Evolutionary conservation across 1,140 invertebrate genomes (phyloP).

Genomic region (Aphelenchoides fujianensis): DNA sequence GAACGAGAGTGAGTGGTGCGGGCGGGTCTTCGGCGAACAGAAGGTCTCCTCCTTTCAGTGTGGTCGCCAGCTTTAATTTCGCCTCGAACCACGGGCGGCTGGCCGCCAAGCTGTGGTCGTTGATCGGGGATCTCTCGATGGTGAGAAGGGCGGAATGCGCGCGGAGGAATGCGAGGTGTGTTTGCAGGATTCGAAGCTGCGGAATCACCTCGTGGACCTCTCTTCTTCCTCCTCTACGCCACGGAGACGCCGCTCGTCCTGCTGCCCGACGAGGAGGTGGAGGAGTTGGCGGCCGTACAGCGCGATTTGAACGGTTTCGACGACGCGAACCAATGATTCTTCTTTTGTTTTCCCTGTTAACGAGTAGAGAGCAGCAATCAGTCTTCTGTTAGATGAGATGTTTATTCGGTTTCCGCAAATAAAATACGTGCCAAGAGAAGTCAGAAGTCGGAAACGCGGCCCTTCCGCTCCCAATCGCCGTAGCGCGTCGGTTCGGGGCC

Average conservation of each 20-base stretch:
- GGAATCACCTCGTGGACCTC: not conserved
- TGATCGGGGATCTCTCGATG: not conserved
- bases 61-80: not conserved
- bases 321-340: too few relatives aligned
- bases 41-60: slow-evolving; percentile 18
- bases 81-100: not conserved
- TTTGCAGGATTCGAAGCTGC: slow-evolving; percentile 1
- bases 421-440: not conserved
- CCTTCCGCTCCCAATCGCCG: slow-evolving; percentile 99
- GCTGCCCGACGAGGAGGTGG: not conserved
- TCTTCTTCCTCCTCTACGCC: slow-evolving; percentile 3
- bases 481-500: slow-evolving; percentile 97
- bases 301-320: too few relatives aligned
- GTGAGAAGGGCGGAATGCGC: not conserved
- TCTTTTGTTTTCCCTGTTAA: not conserved
- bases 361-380: too few relatives aligned
- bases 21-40: not conserved
- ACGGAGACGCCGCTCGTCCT: not conserved
- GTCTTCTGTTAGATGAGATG: not conserved
- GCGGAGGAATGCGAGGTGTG: not conserved
- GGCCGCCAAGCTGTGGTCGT: not conserved
- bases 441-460: slow-evolving; percentile 90
- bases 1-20: slow-evolving; percentile 17
- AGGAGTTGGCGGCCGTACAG: too few relatives aligned
- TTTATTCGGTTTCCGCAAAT: not conserved